Conservation (phyloP, 1,140 invertebrate genomes). For the Harpegnathos saltator region DNA sequence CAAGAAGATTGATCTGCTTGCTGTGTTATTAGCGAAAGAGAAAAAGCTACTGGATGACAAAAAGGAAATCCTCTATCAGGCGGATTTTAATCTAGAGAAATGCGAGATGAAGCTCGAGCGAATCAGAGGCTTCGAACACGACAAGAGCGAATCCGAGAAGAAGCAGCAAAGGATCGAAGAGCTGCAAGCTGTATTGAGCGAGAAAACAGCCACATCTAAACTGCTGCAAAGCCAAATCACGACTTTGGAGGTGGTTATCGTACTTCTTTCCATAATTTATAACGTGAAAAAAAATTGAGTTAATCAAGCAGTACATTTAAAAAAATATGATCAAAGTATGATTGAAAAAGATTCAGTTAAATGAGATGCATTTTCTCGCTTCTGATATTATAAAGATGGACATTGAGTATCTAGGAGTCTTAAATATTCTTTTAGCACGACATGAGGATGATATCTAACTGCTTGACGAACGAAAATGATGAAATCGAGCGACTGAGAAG, state of each 20-base stretch:
- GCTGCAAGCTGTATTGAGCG: constrained; percentile 81
- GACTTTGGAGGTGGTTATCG: constrained; percentile 84
- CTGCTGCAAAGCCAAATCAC: constrained; percentile 85
- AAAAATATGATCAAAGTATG: neutral
- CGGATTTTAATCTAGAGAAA: constrained; percentile 79
- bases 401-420: no score
- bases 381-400: no score
- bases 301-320: neutral
- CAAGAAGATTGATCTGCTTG: constrained; percentile 76
- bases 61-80: constrained; percentile 81
- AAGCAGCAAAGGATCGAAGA: constrained; percentile 83
- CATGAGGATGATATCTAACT: constrained; percentile 73
- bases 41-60: constrained; percentile 80
- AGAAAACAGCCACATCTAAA: constrained; percentile 82
- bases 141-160: constrained; percentile 78
- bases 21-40: constrained; percentile 53
- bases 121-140: constrained; percentile 75
- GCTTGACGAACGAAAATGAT: constrained; percentile 77
- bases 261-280: neutral
- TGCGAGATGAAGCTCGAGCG: constrained; percentile 78
- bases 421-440: constrained; percentile 73
- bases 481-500: constrained; percentile 79
- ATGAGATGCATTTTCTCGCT: no score
- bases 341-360: neutral
- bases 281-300: constrained; percentile 16